Evolutionary conservation across 92 coral and sea anemone species (phyloP).

Genomic region (Palythoa heliodiscus): DNA sequence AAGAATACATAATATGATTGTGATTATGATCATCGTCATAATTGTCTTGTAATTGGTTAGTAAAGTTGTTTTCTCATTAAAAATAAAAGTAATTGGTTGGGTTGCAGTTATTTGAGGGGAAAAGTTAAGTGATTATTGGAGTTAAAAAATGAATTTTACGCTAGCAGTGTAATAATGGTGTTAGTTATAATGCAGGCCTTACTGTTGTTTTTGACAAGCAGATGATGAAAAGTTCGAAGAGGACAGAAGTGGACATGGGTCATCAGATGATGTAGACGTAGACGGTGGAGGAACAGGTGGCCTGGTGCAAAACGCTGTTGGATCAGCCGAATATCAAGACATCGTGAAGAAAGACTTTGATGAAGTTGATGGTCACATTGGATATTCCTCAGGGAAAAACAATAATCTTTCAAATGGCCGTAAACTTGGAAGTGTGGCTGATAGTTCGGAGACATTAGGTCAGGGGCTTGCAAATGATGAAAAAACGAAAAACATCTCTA

Average conservation of each 20-base stretch:
- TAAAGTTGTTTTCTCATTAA: too few relatives aligned
- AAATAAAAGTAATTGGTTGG: too few relatives aligned
- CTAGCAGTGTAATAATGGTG: neutral
- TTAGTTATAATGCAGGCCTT: neutral
- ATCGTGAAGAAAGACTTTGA: neutral
- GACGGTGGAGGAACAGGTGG: neutral
- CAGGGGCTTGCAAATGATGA: neutral
- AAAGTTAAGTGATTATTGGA: too few relatives aligned
- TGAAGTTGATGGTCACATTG: neutral
- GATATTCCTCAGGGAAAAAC: neutral
- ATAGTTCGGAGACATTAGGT: neutral
- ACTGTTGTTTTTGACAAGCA: neutral
- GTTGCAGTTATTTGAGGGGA: too few relatives aligned
- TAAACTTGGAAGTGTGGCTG: neutral
- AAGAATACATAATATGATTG: too few relatives aligned
- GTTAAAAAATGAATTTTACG: too few relatives aligned
- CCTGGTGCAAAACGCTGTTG: neutral
- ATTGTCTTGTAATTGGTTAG: too few relatives aligned
- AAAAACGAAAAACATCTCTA: too few relatives aligned
- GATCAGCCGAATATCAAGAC: neutral
- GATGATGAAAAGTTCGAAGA: neutral
- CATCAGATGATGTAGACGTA: neutral
- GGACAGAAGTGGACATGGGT: neutral
- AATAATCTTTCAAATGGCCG: neutral
- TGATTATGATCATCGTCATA: too few relatives aligned